These are phyloP conservation scores for Nycticebus coucang DNA, from an alignment of 2,113 vertebrate species.

Conservation along the genomic window DNA sequence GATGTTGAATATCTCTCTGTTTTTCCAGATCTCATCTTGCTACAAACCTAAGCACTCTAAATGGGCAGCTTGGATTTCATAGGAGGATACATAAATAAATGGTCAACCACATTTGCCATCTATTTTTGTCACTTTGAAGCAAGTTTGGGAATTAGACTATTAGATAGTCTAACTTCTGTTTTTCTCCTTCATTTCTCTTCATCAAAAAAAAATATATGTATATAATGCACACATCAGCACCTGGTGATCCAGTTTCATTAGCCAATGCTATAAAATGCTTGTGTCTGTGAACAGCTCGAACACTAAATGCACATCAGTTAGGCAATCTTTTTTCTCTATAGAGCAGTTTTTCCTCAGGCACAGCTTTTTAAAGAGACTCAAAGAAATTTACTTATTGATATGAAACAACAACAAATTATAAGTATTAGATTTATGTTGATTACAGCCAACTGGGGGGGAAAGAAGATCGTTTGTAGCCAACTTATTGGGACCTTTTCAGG, in stretches of 20 bases:
- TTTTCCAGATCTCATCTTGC: neutral
- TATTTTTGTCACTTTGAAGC: neutral
- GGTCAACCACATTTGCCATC: neutral
- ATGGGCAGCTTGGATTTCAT: neutral
- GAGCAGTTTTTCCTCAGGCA: neutral
- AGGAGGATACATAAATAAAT: neutral
- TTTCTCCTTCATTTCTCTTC: neutral
- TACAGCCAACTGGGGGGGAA: neutral
- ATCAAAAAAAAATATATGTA: constrained; percentile 6
- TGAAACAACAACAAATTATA: neutral
- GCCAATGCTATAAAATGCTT: neutral
- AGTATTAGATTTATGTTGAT: neutral
- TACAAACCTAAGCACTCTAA: neutral
- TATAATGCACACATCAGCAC: neutral
- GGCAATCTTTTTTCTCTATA: neutral
- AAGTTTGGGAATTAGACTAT: neutral
- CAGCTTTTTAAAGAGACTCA: neutral
- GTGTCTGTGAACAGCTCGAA: neutral
- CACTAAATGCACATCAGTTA: neutral
- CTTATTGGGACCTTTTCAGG: constrained; percentile 13
- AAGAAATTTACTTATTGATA: neutral
- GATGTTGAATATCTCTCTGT: neutral
- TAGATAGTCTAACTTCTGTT: neutral
- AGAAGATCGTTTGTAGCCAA: neutral
- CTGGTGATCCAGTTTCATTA: neutral